These are phyloP conservation scores for Aphidoletes aphidimyza DNA, from an alignment of 2,888 invertebrate species.

Conservation along the genomic window DNA sequence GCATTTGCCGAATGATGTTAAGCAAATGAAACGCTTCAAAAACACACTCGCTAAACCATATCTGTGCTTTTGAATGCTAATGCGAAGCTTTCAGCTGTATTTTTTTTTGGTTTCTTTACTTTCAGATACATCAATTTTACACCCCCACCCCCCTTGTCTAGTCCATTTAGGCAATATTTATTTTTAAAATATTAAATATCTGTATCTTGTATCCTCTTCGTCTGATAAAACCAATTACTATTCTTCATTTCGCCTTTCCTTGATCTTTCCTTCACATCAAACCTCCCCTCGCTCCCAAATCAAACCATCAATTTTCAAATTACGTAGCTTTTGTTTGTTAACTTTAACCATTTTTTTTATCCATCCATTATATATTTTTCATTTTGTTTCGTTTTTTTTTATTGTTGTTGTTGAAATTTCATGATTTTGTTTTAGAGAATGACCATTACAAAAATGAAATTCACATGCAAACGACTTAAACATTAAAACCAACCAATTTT, in stretches of 20 bases:
- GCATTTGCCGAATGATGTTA: not conserved
- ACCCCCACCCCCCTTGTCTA: not conserved
- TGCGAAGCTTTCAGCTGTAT: conserved; percentile 28
- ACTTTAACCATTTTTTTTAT: not conserved
- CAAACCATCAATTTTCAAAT: too few relatives aligned
- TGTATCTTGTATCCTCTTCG: too few relatives aligned
- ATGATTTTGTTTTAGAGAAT: not conserved
- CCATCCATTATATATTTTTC: not conserved
- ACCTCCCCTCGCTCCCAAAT: too few relatives aligned
- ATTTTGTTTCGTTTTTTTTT: conserved; percentile 1
- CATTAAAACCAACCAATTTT: conserved; percentile 29
- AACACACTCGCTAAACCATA: not conserved
- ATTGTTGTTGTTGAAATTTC: not conserved
- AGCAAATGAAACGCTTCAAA: not conserved
- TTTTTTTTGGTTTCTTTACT: not conserved
- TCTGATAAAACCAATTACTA: not conserved
- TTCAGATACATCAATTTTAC: not conserved
- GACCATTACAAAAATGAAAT: not conserved
- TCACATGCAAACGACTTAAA: not conserved
- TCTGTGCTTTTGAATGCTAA: conserved; percentile 43
- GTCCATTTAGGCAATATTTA: too few relatives aligned
- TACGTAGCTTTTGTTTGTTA: not conserved
- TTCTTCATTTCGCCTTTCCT: not conserved
- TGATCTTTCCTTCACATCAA: not conserved
- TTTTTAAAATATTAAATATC: too few relatives aligned